phyloP scores from a whole-genome alignment of 2,113 vertebrate species.

The sheep (Ovis aries) region ARS-UI_Ramb_v3.0 NC_056054.1:95472001-95472500 shows the following conservation, averaged over 20 bases:
- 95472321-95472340: background rate
- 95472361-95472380: background rate
- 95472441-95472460: background rate
- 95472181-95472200: background rate
- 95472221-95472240: background rate
- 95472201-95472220: background rate
- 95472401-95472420: background rate
- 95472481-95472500: background rate
- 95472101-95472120: background rate
- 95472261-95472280: background rate
- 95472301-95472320: background rate
- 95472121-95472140: background rate
- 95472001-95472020: background rate
- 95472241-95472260: background rate
- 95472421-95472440: background rate
- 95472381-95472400: background rate
- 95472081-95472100: background rate
- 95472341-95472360: background rate
- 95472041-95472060: background rate
- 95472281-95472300: background rate
- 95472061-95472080: background rate
- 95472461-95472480: background rate
- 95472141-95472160: background rate
- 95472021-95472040: background rate
- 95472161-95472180: background rate